A percentile compares a stretch with the other conserved stretches of the same genome.
Evolutionary conservation across 2,797 vertebrate species (phyloP).

Genomic region (Etheostoma perlongum): DNA sequence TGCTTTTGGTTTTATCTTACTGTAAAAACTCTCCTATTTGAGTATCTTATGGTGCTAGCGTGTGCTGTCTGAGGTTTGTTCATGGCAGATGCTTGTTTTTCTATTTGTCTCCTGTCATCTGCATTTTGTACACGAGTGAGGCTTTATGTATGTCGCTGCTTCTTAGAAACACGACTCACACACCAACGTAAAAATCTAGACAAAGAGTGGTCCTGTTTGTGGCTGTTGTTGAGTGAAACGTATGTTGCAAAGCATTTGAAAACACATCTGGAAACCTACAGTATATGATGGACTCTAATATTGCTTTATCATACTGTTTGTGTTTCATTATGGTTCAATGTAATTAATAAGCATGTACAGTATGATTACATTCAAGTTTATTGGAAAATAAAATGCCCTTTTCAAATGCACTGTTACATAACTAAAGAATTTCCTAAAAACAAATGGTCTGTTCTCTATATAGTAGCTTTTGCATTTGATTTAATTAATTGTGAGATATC

Average conservation of each 20-base stretch:
- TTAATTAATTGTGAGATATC: slow-evolving; percentile 20
- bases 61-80: slow-evolving; percentile 52
- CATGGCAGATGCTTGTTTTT: slow-evolving; percentile 53
- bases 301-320: slow-evolving; percentile 26
- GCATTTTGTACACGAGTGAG: slow-evolving; percentile 51
- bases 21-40: slow-evolving; percentile 34
- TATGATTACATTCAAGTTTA: slow-evolving; percentile 17
- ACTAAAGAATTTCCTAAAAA: slow-evolving; percentile 24
- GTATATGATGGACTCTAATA: slow-evolving; percentile 25
- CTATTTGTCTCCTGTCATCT: slow-evolving; percentile 39
- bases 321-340: slow-evolving; percentile 29
- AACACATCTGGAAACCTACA: slow-evolving; percentile 31
- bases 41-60: slow-evolving; percentile 62
- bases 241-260: slow-evolving; percentile 35
- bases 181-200: slow-evolving; percentile 22
- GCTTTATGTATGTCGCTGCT: slow-evolving; percentile 26
- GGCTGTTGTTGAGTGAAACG: slow-evolving; percentile 33
- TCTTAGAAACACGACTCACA: slow-evolving; percentile 28
- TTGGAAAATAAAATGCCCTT: slow-evolving; percentile 66
- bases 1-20: slow-evolving; percentile 37
- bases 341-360: slow-evolving; percentile 56
- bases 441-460: slow-evolving; percentile 4
- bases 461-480: background rate
- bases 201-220: slow-evolving; percentile 19
- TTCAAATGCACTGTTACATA: slow-evolving; percentile 68